Base-by-base conservation (phyloP, 2,113 vertebrate genomes). In the Peromyscus leucopus region DNA sequence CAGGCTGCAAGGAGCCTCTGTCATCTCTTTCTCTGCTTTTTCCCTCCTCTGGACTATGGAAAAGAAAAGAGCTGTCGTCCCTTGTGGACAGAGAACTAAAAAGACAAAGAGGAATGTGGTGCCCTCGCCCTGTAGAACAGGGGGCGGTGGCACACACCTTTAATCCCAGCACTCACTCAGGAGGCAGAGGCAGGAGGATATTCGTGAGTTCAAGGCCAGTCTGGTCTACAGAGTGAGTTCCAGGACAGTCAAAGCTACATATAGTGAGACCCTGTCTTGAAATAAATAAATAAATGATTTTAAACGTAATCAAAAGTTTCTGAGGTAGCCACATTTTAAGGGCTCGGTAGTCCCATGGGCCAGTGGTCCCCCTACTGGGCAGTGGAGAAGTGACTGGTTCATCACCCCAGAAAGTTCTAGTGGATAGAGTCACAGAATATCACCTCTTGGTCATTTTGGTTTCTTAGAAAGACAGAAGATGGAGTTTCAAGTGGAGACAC, bases 11-110 rank as follows among this genome's bases (percentile, higher is more conserved):
- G 61, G 84, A 74, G 9, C 46, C 28, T 92, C 59, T 89, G 7
- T 75, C 16, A 42, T 65, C 67, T 65, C 67, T 63, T 80, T 67
- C 26, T 91, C 65, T 39, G 9, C 69, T 15, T 48, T 63, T 76
- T 59, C 86, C 71, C 90, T 39, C n/a, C 42, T 76, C 0, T 89
- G 51, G n/a, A 75, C 39, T 80, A 59, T 76, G 39, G 26, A 31
- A 85, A 22, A 72, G 36, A 83, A 31, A 95, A 98, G 22, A 98
- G 17, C 48, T 11, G 51, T 84, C 3, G 4, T 11, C 19, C 7
- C 19, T 39, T 31, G 82, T 59, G 59, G 12, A 12, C 63, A 72
- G 63, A 75, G 36, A 55, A 24, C 46, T 46, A 48, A 71, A 84
- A 24, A 13, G 57, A 72, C 65, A 11, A 33, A 96, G 82, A 90